phyloP scores from a whole-genome alignment of 2,888 invertebrate species.

The Drosophila neonasuta region DNA sequence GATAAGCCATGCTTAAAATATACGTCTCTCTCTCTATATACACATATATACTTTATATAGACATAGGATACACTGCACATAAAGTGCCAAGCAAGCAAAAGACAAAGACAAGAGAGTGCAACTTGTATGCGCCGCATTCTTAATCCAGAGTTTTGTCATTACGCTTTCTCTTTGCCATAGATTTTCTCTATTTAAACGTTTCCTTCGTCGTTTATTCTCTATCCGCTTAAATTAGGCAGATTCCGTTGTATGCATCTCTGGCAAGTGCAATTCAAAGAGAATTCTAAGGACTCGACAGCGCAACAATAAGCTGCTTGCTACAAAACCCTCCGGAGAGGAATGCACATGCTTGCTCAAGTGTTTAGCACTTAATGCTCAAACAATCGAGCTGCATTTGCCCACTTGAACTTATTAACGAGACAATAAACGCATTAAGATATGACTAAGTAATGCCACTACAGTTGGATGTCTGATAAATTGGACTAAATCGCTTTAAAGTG shows the following conservation, averaged over 20 bases:
- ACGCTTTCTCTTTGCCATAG: conserved; percentile 58
- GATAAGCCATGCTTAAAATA: conserved; percentile 77
- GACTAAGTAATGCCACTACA: neutral
- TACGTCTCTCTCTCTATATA: conserved; percentile 51
- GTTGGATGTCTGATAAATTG: neutral
- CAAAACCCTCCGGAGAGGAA: neutral
- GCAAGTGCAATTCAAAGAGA: conserved; percentile 43
- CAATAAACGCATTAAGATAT: neutral
- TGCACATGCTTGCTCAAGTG: neutral
- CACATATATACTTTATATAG: conserved; percentile 23
- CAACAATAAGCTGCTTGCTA: neutral
- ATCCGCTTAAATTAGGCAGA: conserved; percentile 63
- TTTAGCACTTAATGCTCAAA: neutral
- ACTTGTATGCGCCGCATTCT: conserved; percentile 74
- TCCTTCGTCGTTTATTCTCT: neutral
- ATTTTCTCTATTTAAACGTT: conserved; percentile 53
- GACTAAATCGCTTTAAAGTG: neutral
- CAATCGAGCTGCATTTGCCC: neutral
- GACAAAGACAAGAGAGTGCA: conserved; percentile 68
- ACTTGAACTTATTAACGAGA: neutral
- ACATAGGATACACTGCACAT: conserved; percentile 37
- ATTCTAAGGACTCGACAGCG: neutral
- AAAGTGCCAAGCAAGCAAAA: conserved; percentile 36
- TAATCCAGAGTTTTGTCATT: conserved; percentile 75
- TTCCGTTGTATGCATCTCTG: conserved; percentile 38